Conservation (phyloP, 1,140 invertebrate species). For the Drosophila tsacasi region DNA sequence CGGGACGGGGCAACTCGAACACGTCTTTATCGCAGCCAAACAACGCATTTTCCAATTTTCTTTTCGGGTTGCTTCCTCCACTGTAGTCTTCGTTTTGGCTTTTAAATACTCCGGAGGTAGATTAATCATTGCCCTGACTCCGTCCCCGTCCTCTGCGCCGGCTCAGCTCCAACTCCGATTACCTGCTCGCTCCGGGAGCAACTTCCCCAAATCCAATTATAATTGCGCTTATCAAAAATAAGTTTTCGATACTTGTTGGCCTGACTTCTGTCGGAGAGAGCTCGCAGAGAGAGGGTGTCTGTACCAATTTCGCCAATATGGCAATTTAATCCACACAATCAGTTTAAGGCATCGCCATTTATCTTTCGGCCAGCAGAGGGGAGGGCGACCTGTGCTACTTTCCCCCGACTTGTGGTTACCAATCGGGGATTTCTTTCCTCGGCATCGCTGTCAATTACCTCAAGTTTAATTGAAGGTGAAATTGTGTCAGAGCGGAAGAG, state of each 20-base stretch:
- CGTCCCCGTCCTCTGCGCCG: not conserved
- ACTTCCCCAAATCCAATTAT: constrained; percentile 84
- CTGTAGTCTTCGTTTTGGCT: constrained; percentile 40
- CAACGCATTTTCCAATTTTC: constrained; percentile 74
- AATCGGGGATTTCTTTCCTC: constrained; percentile 57
- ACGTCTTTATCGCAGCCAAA: constrained; percentile 48
- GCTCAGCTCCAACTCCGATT: constrained; percentile 33
- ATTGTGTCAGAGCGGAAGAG: constrained; percentile 52
- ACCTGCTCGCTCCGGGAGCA: constrained; percentile 42
- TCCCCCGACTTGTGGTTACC: constrained; percentile 43
- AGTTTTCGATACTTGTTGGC: constrained; percentile 79
- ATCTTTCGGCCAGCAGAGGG: constrained; percentile 52
- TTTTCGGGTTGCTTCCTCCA: constrained; percentile 30
- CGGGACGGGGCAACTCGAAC: constrained; percentile 11
- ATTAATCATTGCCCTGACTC: constrained; percentile 68
- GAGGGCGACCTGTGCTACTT: constrained; percentile 45
- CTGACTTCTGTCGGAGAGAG: constrained; percentile 33
- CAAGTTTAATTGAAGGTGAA: constrained; percentile 83
- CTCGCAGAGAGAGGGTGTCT: constrained; percentile 45
- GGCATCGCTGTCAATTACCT: constrained; percentile 73
- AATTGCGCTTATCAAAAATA: constrained; percentile 85
- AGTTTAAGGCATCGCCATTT: constrained; percentile 83
- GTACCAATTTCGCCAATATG: constrained; percentile 82
- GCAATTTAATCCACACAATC: constrained; percentile 84
- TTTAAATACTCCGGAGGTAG: constrained; percentile 81